Base-by-base conservation (phyloP, 2,888 invertebrate genomes). In the Hetaerina titia region DNA sequence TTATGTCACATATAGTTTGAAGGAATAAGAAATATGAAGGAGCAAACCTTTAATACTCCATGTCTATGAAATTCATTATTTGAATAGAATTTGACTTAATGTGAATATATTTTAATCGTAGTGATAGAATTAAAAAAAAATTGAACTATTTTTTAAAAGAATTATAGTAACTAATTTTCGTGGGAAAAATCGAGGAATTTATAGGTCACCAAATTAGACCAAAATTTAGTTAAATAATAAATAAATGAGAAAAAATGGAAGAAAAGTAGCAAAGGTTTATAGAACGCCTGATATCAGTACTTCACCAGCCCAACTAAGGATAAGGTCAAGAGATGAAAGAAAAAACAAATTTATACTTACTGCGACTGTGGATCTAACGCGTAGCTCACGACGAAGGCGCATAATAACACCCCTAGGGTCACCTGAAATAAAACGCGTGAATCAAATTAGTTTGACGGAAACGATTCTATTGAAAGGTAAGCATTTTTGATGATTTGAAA, bases 341-440 rank as follows among this genome's bases (percentile, higher is more conserved):
- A 58, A 19, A 45, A 88, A 56, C 2, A n/a, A 57, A 69, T 22
- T n/a, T 56, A 74, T 74, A 92, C 92, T 92, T 69, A 92, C 92
- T 92, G 92, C 11, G 92, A 56, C 69, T 92, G 92, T 64, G 69
- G n/a, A 45, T 92, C 92, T 69, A 92, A 92, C 6, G 92, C 92
- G 69, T 92, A 92, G 56, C 92, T 69, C 92, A 92, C 92, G 9
- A 74, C 92, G 69, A 92, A 92, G 92, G 92, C 92, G 57, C 92
- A 92, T 56, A 92, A 69, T 17, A 92, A 74, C 69, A 92, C 92
- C 92, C 92, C 92, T 22, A 92, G 92, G 92, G 92, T 74, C 9
- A 92, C 92, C 92, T 92, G 92, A 69, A 92, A 92, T 9, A 69
- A 81, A 31, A 15, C 9, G 4, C 11, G 31, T 8, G 11, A 15